phyloP scores from a whole-genome alignment of 2,888 invertebrate genomes.

The Ligdia adustata region DNA sequence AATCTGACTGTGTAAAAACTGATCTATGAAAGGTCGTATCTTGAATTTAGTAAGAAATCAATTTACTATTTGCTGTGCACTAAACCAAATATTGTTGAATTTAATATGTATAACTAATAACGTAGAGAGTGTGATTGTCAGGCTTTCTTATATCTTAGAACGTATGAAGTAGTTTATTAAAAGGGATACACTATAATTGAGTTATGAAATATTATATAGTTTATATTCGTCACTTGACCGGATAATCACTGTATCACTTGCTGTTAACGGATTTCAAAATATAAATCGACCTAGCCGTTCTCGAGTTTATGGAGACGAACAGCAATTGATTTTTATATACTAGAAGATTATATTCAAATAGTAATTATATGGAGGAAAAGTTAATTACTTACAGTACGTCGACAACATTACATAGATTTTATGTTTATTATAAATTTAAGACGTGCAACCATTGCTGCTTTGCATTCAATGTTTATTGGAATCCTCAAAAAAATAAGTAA shows the following conservation, averaged over 20 bases:
- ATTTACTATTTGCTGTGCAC: slow-evolving; percentile 66
- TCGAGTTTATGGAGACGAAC: no score
- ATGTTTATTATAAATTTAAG: no score
- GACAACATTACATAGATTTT: no score
- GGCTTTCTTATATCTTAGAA: slow-evolving; percentile 61
- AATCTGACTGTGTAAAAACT: slow-evolving; percentile 46
- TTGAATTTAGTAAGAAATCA: slow-evolving; percentile 45
- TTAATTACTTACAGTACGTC: no score
- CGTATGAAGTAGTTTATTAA: slow-evolving; percentile 37
- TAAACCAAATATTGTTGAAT: slow-evolving; percentile 74
- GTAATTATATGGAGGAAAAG: no score
- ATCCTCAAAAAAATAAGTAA: neutral
- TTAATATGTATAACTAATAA: slow-evolving; percentile 42
- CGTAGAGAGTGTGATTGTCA: slow-evolving; percentile 53
- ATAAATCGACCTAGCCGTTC: no score
- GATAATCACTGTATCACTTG: slow-evolving; percentile 18
- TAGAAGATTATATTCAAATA: no score
- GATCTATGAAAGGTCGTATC: slow-evolving; percentile 33
- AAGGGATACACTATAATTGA: slow-evolving; percentile 21
- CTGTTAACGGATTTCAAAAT: neutral
- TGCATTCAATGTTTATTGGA: no score
- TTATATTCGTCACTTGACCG: slow-evolving; percentile 24
- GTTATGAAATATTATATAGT: slow-evolving; percentile 30
- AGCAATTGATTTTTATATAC: no score
- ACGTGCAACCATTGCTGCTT: no score